Percentiles rank a stretch among this genome's conserved stretches.
Evolutionary conservation across 2,113 vertebrate genomes (phyloP).

Genomic region (Misgurnus mizolepis): DNA sequence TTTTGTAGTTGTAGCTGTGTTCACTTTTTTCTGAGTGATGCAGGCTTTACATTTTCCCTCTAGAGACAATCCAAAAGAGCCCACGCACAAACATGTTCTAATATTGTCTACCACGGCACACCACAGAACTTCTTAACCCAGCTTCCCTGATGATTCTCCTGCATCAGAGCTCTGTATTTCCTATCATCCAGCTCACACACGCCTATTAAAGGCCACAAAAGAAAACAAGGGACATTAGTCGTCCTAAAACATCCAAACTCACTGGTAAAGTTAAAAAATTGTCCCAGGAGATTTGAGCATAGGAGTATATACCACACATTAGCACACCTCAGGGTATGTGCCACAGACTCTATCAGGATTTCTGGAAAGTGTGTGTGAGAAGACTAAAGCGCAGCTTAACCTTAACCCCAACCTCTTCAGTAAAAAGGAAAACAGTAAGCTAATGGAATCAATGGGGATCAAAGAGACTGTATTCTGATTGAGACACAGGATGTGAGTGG

Average conservation of each 20-base stretch:
- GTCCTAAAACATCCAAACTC: conserved; percentile 8
- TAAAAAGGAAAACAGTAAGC: conserved; percentile 10
- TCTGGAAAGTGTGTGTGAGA: conserved; percentile 12
- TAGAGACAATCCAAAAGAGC: conserved; percentile 63
- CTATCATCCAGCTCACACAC: not conserved
- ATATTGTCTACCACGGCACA: conserved; percentile 65
- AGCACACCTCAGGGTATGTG: not conserved
- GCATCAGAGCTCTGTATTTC: not conserved
- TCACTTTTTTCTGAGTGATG: conserved; percentile 72
- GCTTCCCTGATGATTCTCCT: conserved; percentile 26
- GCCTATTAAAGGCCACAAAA: not conserved
- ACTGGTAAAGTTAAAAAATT: not conserved
- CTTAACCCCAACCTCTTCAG: conserved; percentile 15
- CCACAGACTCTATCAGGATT: conserved; percentile 9
- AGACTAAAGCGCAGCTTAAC: conserved; percentile 33
- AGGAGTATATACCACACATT: not conserved
- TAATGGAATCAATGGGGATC: conserved; percentile 26
- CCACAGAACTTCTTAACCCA: conserved; percentile 49
- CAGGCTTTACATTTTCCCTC: conserved; percentile 69
- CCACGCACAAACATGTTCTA: conserved; percentile 77
- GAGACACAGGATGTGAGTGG: conserved; percentile 17
- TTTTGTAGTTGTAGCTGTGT: conserved; percentile 63
- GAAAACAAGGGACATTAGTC: conserved; percentile 9
- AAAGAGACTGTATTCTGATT: conserved; percentile 15
- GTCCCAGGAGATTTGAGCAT: not conserved